Percentiles rank a stretch among this genome's conserved stretches.
Conservation (phyloP, 2,797 vertebrate species). For the Artibeus jamaicensis region DNA sequence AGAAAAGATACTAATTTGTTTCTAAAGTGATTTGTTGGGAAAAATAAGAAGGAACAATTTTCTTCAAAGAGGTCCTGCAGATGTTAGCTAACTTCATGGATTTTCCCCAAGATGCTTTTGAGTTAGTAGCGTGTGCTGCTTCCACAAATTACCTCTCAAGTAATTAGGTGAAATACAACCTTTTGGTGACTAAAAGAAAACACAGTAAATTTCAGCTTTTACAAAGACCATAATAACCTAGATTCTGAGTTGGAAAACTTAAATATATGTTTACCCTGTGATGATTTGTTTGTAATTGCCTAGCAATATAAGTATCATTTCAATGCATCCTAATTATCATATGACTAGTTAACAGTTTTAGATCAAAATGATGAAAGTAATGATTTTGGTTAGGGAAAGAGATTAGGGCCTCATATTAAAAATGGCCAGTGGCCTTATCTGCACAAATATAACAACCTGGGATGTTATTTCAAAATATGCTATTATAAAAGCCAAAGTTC, state of each 20-base stretch:
- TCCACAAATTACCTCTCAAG: background rate
- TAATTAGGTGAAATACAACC: constrained; percentile 46
- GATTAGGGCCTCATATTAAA: background rate
- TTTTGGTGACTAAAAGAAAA: constrained; percentile 24
- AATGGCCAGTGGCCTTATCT: background rate
- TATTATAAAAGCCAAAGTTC: background rate
- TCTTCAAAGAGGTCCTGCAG: background rate
- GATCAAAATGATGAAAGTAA: constrained; percentile 35
- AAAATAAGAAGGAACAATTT: background rate
- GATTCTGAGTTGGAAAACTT: constrained; percentile 41
- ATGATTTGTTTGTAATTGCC: constrained; percentile 54
- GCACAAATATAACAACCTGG: background rate
- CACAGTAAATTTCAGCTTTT: background rate
- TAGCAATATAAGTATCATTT: constrained; percentile 21
- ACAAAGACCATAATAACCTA: constrained; percentile 14
- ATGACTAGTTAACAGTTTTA: constrained; percentile 56
- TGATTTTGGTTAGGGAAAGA: constrained; percentile 26
- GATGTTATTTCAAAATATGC: background rate
- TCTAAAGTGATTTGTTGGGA: background rate
- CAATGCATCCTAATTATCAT: constrained; percentile 45
- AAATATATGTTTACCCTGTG: constrained; percentile 59
- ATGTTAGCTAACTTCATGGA: background rate
- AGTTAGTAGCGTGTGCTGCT: background rate
- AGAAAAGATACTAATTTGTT: background rate
- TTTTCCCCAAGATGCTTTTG: background rate